Conservation (phyloP, 2,113 vertebrate species). For the Sialia sialis region DNA sequence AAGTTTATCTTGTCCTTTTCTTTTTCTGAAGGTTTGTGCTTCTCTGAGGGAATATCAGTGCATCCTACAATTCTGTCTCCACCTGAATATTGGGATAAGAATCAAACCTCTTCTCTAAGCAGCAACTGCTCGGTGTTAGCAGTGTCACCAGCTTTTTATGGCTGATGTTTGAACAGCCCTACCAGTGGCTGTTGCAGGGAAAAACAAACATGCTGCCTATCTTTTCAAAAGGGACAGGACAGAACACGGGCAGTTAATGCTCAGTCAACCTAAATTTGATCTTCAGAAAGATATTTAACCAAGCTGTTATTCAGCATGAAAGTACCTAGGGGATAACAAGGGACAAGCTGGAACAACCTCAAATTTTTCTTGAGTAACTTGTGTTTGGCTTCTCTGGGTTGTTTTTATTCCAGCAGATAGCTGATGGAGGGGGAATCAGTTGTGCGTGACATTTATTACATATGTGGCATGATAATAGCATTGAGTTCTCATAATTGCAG, state of each 20-base stretch:
- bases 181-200: slow-evolving; percentile 40
- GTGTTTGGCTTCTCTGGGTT: not conserved
- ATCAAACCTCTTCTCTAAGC: slow-evolving; percentile 25
- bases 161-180: slow-evolving; percentile 59
- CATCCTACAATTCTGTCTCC: not conserved
- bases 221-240: slow-evolving; percentile 41
- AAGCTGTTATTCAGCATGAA: not conserved
- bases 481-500: not conserved
- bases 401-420: not conserved
- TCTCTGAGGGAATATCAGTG: not conserved
- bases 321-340: not conserved
- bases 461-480: not conserved
- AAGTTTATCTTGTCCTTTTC: slow-evolving; percentile 16
- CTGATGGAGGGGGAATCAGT: not conserved
- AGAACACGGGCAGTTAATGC: slow-evolving; percentile 44
- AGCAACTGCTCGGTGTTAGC: slow-evolving; percentile 17
- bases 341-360: not conserved
- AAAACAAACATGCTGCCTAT: slow-evolving; percentile 57
- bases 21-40: not conserved
- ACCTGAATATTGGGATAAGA: slow-evolving; percentile 32
- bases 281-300: slow-evolving; percentile 44
- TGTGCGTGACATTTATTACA: not conserved
- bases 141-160: slow-evolving; percentile 33
- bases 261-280: slow-evolving; percentile 59
- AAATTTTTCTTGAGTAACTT: not conserved